These are phyloP conservation scores for Orthonyx spaldingii DNA, from an alignment of 2,113 vertebrate genomes.

Conservation along the genomic window DNA sequence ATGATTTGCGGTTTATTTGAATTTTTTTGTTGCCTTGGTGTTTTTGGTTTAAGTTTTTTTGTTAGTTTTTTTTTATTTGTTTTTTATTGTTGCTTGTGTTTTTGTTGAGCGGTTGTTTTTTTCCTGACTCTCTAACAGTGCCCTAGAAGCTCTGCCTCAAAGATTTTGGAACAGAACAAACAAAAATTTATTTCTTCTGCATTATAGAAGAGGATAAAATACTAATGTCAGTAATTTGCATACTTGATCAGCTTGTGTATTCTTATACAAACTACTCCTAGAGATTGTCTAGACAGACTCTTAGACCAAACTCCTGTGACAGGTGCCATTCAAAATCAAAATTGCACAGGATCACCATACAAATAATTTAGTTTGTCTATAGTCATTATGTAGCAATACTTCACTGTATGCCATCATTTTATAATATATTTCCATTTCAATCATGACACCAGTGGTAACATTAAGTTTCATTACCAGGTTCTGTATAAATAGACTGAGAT, in stretches of 20 bases:
- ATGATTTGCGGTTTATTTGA: rapidly evolving
- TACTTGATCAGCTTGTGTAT: not conserved
- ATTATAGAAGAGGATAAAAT: not conserved
- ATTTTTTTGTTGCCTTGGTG: rapidly evolving
- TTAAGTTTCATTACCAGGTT: not conserved
- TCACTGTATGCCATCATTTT: not conserved
- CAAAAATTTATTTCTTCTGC: not conserved
- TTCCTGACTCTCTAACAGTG: not conserved
- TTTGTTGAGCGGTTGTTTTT: not conserved
- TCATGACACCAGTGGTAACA: not conserved
- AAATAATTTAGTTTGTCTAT: not conserved
- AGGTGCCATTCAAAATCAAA: not conserved
- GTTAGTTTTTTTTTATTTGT: not conserved
- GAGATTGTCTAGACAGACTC: not conserved
- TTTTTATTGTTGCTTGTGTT: not conserved
- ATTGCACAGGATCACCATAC: not conserved
- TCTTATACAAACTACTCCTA: not conserved
- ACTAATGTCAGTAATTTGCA: not conserved
- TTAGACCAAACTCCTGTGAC: not conserved
- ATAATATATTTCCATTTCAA: not conserved
- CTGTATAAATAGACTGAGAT: not conserved
- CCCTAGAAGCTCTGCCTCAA: not conserved
- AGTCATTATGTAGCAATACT: not conserved
- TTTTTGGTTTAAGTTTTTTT: not conserved
- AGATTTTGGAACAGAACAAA: not conserved